Percentiles rank a stretch among this genome's conserved stretches.
Evolutionary conservation across 2,113 vertebrate genomes (phyloP).

Genomic region (Mesembrinibis cayennensis): DNA sequence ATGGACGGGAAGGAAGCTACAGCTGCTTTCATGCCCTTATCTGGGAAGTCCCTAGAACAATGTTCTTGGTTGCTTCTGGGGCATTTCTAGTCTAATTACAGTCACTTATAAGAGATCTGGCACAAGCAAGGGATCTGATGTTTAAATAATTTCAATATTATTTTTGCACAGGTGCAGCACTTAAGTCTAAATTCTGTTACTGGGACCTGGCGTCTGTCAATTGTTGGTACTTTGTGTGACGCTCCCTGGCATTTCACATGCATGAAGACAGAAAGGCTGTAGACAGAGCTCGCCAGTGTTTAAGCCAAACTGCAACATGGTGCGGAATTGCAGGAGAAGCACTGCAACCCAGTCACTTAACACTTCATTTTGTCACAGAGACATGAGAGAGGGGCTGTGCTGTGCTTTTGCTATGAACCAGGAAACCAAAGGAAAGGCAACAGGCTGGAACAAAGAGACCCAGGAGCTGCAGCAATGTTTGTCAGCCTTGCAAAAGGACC

Average conservation of each 20-base stretch:
- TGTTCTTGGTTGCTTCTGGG: neutral
- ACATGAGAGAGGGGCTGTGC: conserved; percentile 46
- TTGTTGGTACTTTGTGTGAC: neutral
- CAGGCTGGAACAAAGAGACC: conserved; percentile 29
- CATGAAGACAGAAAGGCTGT: neutral
- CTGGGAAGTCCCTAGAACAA: neutral
- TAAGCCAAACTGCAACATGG: neutral
- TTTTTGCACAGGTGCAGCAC: neutral
- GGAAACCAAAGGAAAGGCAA: conserved; percentile 36
- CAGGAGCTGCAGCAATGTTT: neutral
- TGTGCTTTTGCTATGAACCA: conserved; percentile 72
- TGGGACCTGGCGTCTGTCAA: fast-evolving
- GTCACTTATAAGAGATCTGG: neutral
- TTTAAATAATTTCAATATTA: neutral
- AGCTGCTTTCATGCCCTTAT: neutral
- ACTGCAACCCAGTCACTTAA: conserved; percentile 64
- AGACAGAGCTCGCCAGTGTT: neutral
- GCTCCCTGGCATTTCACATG: neutral
- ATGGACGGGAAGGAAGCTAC: neutral
- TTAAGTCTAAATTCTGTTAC: neutral
- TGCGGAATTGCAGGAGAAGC: neutral
- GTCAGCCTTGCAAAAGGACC: neutral
- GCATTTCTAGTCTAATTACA: neutral
- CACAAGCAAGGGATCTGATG: neutral
- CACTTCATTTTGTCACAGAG: conserved; percentile 65